Percentiles rank a stretch among this genome's conserved stretches.
Conservation (phyloP, 2,888 invertebrate species). For the Synergus itoensis region DNA sequence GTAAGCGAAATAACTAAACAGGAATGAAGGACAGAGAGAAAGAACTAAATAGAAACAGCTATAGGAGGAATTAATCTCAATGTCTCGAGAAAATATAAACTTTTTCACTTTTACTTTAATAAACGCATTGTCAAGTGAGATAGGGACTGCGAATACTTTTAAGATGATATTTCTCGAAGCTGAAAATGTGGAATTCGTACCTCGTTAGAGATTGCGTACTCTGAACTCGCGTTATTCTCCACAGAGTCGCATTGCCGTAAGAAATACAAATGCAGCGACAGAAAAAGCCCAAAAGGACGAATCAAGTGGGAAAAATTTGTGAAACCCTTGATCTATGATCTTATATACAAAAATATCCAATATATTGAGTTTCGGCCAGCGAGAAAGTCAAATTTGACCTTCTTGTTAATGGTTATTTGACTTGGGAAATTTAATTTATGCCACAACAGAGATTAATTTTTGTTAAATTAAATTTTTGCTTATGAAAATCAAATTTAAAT, state of each 20-base stretch:
- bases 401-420: too few species aligned
- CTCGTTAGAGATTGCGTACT: constrained; percentile 59
- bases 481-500: too few species aligned
- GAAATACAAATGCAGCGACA: constrained; percentile 5
- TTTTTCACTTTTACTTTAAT: constrained; percentile 64
- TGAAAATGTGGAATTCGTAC: constrained; percentile 54
- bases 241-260: constrained; percentile 22
- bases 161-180: constrained; percentile 12
- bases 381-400: too few species aligned
- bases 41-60: constrained; percentile 41
- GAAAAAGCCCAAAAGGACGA: constrained; percentile 6
- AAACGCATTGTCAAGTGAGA: constrained; percentile 47
- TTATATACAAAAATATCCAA: not conserved
- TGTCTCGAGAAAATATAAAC: constrained; percentile 62
- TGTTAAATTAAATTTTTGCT: too few species aligned
- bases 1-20: not conserved
- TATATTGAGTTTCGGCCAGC: too few species aligned
- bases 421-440: too few species aligned
- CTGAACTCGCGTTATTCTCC: constrained; percentile 25
- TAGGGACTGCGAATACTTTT: not conserved
- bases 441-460: too few species aligned
- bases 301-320: not conserved
- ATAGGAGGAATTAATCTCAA: constrained; percentile 49
- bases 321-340: not conserved
- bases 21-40: not conserved